Evolutionary conservation across 2,113 vertebrate genomes (phyloP).

Genomic region (Chaetorhynchus papuensis): DNA sequence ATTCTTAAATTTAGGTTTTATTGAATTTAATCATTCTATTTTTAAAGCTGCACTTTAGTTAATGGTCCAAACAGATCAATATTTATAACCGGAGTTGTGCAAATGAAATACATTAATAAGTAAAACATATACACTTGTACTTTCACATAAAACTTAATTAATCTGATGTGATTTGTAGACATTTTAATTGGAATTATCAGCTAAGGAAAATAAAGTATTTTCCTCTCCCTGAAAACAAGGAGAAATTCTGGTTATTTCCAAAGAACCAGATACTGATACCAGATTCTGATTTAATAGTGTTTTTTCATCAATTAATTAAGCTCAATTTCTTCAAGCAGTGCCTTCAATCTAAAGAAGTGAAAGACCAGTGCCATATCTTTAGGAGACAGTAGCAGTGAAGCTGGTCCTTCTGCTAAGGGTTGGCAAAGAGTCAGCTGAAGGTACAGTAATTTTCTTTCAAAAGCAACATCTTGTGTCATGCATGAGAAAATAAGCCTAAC

Average conservation of each 20-base stretch:
- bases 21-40: constrained; percentile 26
- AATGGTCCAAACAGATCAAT: constrained; percentile 54
- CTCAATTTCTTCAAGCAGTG: background rate
- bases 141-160: background rate
- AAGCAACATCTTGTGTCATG: background rate
- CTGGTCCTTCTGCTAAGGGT: background rate
- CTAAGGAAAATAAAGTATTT: background rate
- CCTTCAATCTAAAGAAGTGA: background rate
- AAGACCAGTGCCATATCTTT: background rate
- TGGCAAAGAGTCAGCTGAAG: background rate
- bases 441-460: background rate
- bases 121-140: background rate
- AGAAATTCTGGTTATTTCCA: background rate
- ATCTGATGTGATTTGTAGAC: background rate
- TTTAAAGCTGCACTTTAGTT: constrained; percentile 18
- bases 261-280: background rate
- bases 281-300: background rate
- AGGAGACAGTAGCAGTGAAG: background rate
- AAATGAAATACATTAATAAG: constrained; percentile 35
- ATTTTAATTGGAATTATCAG: background rate
- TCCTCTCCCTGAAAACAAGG: background rate
- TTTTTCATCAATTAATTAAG: background rate
- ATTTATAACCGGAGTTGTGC: background rate
- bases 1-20: constrained; percentile 14
- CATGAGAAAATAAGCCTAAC: background rate